Base-by-base conservation (phyloP, 2,797 vertebrate species). In the Anabacerthia variegaticeps region DNA sequence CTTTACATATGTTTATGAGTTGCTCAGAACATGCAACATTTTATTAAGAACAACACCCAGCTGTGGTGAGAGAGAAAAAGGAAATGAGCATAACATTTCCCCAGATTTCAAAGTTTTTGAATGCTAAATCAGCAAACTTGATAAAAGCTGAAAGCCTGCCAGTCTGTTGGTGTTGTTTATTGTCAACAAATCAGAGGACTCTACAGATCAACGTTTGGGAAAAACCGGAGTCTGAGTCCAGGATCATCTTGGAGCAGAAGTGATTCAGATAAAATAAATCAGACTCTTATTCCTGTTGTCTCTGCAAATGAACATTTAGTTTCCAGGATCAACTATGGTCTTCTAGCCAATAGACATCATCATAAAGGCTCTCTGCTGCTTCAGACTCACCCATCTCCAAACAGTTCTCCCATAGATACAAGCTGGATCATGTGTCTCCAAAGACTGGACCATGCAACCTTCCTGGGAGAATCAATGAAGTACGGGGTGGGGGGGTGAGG, bases 331-430 rank as follows among this genome's bases (percentile, higher is more conserved):
- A 73, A 0, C 22, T 51, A 2, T 39, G 23, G 14, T 76, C 37
- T 63, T 74, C 46, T 66, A 49, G 20, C 14, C 44, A 71, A 88
- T 32, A 36, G 21, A 66, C 6, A n/a, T 58, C 6, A 74, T 49
- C 0, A 0, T 51, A 58, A 59, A 72, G 0, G 6, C n/a, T 71
- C 46, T 72, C 59, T 85, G 18, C 30, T 67, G 21, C 39, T 63
- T 91, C 32, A 58, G 44, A 52, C 27, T 77, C 44, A 37, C 16
- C 19, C 7, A 34, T 26, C 19, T 73, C 39, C 51, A 62, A 66
- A 62, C 2, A 85, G 27, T 34, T 89, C 34, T 34, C 27, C 22
- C 54, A 37, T 12, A 65, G 30, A 22, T 7, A 46, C 41, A 48
- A 39, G 17, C 6, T n/a, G 30, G 46, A 49, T 46, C 5, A 0